Conservation (phyloP, 2,113 vertebrate genomes). For the Thoracochromis brauschi region DNA sequence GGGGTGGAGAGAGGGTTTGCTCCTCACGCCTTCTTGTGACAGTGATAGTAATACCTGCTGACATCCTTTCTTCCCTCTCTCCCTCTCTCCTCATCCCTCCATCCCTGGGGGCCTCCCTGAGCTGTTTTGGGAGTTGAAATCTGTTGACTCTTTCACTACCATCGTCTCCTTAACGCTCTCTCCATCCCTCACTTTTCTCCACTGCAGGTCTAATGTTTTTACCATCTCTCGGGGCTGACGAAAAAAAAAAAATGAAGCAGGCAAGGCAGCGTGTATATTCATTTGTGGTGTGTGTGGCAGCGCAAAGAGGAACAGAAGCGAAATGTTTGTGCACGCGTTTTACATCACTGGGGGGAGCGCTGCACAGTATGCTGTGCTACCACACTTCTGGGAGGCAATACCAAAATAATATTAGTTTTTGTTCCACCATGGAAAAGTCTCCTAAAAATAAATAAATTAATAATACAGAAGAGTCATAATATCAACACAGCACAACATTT, state of each 20-base stretch:
- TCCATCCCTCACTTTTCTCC: constrained; percentile 36
- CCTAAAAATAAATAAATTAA: constrained; percentile 1
- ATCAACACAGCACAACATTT: neutral
- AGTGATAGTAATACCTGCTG: constrained; percentile 70
- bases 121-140: constrained; percentile 67
- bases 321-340: neutral
- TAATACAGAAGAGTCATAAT: neutral
- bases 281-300: constrained; percentile 1
- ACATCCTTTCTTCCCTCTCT: constrained; percentile 60
- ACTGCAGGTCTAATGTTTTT: constrained; percentile 56
- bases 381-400: constrained; percentile 35
- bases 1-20: neutral
- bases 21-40: constrained; percentile 54
- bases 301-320: neutral
- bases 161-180: constrained; percentile 49
- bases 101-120: constrained; percentile 51
- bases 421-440: neutral
- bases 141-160: constrained; percentile 69
- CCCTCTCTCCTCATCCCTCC: constrained; percentile 45
- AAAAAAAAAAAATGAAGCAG: neutral
- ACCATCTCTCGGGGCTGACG: constrained; percentile 33
- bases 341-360: constrained; percentile 8
- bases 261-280: constrained; percentile 2
- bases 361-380: constrained; percentile 10
- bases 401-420: constrained; percentile 56